Base-by-base conservation (phyloP, 2,797 vertebrate genomes). In the Megaceryle alcyon region DNA sequence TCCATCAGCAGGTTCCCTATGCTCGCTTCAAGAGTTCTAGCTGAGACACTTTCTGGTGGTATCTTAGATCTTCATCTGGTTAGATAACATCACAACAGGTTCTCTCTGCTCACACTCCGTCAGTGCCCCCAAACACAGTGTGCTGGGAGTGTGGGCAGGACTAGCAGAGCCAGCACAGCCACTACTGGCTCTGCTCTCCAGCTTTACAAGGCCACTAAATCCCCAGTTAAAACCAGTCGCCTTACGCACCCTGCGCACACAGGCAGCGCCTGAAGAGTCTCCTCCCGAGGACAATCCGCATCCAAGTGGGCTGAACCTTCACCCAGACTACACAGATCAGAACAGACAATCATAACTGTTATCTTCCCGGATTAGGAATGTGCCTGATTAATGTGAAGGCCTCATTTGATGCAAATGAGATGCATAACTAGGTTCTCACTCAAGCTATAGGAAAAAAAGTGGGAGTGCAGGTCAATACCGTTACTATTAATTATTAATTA, bases 201-300 rank as follows among this genome's bases (percentile, higher is more conserved):
- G 35, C 68, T 59, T 18, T 3, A 23, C 33, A 48, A 64, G 63
- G 33, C 51, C 49, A 56, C 65, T 0, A 19, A 92, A 44, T 4
- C 19, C 18, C 13, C 51, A 61, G 0, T 51, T 49, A 66, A 75
- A 21, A 37, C 2, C 39, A 69, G 35, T 17, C 33, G 9, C 44
- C n/a, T 31, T 14, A 5, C 4, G 14, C 29, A 61, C 18, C 41
- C 63, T 21, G 8, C 3, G 7, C 10, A 5, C 3, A 1, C 54
- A 46, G 35, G 39, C 69, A 64, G 33, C 49, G 61, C 29, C 16
- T 2, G 3, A 18, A 37, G 23, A 20, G 21, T 7, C 69, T 72
- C 43, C n/a, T 33, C 46, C 86, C 53, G 37, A 43, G 57, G 29
- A 25, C 48, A 28, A 60, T 7, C 53, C 5, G 3, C 39, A 29